Base-by-base conservation (phyloP, 2,888 invertebrate genomes). In the Tolmerus cingulatus region DNA sequence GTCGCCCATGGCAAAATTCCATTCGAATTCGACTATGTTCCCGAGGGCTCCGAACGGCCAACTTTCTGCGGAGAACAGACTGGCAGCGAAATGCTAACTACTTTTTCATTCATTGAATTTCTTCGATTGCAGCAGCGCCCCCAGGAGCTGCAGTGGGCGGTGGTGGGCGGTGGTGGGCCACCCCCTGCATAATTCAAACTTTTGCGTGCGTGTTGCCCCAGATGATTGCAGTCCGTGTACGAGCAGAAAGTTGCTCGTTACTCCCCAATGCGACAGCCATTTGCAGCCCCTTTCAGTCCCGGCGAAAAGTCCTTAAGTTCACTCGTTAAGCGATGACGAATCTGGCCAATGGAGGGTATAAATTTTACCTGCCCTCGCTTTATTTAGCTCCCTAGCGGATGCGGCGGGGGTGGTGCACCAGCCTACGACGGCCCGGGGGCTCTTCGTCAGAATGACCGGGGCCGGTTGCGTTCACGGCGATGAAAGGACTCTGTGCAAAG, bases 101-200 rank as follows among this genome's bases (percentile, higher is more conserved):
- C 51, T 30, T 79, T 79, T 79, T 46, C 78, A 78, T 78, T 78
- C 79, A 79, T 79, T 51, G 79, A 79, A 79, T 79, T 79, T 79
- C 79, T 79, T 79, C 79, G 79, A 79, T 79, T 51, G 23, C 79
- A 19, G 19, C 23, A 23, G 12, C 16, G 79, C 43, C 27, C 51
- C 43, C 14, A 46, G 40, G 27, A 27, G 27, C 16, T 79, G 51
- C 51, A 30, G 51, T 3, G 12, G 27, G 23, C 19, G 40, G 8
- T 37, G 37, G n/a, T n/a, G n/a, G n/a, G 77, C 37, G 3, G 16
- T 9, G 37, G 40, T 7, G 34, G 8, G n/a, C n/a, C n/a, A n/a
- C 40, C 34, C 40, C n/a, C 14, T 51, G 46, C 46, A 27, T 79
- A 46, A 79, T 51, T 79, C 79, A 79, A 79, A 79, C 51, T 79